These are phyloP conservation scores for Reticulitermes lucifugus DNA, from an alignment of 2,888 invertebrate genomes.

Conservation along the genomic window DNA sequence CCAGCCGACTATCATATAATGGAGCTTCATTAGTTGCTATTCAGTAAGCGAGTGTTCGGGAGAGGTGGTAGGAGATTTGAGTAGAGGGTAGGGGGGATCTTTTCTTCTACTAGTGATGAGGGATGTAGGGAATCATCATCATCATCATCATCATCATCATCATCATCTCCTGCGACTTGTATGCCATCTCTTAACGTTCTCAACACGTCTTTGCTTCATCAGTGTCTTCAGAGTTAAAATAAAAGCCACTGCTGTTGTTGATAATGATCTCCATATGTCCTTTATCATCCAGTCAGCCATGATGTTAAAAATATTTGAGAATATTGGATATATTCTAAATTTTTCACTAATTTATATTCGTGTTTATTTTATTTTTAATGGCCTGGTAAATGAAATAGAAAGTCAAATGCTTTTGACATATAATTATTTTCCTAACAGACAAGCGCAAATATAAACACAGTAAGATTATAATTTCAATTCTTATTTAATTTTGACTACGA, in stretches of 20 bases:
- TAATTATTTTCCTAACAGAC: neutral
- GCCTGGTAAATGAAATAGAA: neutral
- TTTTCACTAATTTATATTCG: too few species aligned
- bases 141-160: neutral
- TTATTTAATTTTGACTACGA: too few species aligned
- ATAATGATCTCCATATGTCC: slow-evolving; percentile 13
- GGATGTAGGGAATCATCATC: slow-evolving; percentile 22
- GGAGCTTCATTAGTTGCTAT: slow-evolving; percentile 55
- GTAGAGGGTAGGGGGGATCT: neutral
- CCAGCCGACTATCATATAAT: slow-evolving; percentile 43
- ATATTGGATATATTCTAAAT: neutral
- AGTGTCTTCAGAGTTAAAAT: slow-evolving; percentile 13
- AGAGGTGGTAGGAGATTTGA: slow-evolving; percentile 55
- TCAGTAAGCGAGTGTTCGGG: slow-evolving; percentile 59
- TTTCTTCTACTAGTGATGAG: slow-evolving; percentile 26
- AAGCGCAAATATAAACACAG: too few species aligned
- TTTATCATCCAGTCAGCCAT: neutral
- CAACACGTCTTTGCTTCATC: slow-evolving; percentile 34
- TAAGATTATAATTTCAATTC: too few species aligned
- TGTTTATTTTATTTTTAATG: too few species aligned
- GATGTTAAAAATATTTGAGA: neutral
- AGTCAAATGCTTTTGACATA: neutral
- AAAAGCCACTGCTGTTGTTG: slow-evolving; percentile 25
- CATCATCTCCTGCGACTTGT: slow-evolving; percentile 1
- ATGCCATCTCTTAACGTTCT: slow-evolving; percentile 24